Evolutionary conservation across 2,888 invertebrate species (phyloP).

Genomic region (Perizoma affinitatum): DNA sequence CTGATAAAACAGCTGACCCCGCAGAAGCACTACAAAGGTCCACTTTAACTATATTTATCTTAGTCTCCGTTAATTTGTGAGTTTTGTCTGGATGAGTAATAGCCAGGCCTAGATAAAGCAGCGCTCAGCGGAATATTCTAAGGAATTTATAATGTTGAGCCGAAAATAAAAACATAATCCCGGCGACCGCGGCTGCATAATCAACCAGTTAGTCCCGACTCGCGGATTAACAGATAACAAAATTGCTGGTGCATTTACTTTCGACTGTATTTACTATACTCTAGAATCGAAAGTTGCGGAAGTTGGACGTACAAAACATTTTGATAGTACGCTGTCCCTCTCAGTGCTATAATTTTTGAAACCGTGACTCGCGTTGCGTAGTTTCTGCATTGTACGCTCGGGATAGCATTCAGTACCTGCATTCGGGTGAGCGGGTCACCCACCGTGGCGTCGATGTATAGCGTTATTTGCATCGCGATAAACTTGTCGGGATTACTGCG

Average conservation of each 20-base stretch:
- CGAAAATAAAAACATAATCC: constrained; percentile 72
- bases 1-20: not conserved
- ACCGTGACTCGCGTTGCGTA: constrained; percentile 21
- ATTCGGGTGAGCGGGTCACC: constrained; percentile 5
- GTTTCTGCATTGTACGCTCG: constrained; percentile 30
- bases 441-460: constrained; percentile 29
- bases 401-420: constrained; percentile 24
- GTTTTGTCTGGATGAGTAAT: constrained; percentile 26
- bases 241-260: constrained; percentile 14
- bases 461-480: constrained; percentile 33
- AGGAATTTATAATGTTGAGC: constrained; percentile 68
- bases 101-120: constrained; percentile 50
- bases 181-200: constrained; percentile 62
- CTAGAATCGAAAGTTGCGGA: constrained; percentile 16
- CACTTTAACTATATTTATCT: constrained; percentile 5
- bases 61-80: constrained; percentile 16
- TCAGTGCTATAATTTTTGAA: constrained; percentile 35
- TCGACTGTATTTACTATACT: not conserved
- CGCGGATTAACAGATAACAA: constrained; percentile 55
- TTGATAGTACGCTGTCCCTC: constrained; percentile 33
- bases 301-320: constrained; percentile 6
- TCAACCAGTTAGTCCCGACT: constrained; percentile 68
- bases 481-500: constrained; percentile 36
- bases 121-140: constrained; percentile 61
- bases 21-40: not conserved